Conservation (phyloP, 2,797 vertebrate genomes). For the Distichodus sexfasciatus region DNA sequence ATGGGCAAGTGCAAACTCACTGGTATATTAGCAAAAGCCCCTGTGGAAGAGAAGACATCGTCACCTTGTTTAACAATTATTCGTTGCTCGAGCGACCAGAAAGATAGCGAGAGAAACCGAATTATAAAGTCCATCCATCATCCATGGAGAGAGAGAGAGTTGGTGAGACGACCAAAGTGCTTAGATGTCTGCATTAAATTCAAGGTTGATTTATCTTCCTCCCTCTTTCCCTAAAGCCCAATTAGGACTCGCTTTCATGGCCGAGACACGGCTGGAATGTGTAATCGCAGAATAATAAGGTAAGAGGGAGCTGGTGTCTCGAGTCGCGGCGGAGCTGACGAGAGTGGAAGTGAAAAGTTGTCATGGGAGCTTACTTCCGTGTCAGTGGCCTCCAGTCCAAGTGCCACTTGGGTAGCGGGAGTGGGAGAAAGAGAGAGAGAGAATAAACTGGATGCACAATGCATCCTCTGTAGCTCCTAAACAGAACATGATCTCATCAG, state of each 20-base stretch:
- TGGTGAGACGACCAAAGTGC: not conserved
- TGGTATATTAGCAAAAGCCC: not conserved
- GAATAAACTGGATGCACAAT: not conserved
- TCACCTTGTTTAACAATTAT: not conserved
- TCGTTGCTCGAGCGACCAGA: not conserved
- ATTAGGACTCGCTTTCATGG: constrained; percentile 15
- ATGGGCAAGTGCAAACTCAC: not conserved
- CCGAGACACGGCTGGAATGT: not conserved
- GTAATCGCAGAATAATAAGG: constrained; percentile 24
- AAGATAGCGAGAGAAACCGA: not conserved
- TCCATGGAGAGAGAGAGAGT: not conserved
- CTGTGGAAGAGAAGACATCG: not conserved
- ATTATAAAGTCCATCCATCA: not conserved
- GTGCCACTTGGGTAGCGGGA: not conserved
- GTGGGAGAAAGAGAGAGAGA: not conserved
- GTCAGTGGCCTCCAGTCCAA: constrained; percentile 16
- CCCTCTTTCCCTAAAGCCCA: constrained; percentile 9
- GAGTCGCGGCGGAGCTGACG: constrained; percentile 24
- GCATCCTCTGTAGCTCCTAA: not conserved
- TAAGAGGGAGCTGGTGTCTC: constrained; percentile 9
- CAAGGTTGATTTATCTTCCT: constrained; percentile 16
- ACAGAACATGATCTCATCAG: constrained; percentile 3
- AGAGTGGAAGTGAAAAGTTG: constrained; percentile 45
- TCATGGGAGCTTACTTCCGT: constrained; percentile 36
- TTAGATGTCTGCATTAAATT: constrained; percentile 14